Evolutionary conservation across 2,797 vertebrate genomes (phyloP).

Genomic region (Esox masquinongy): DNA sequence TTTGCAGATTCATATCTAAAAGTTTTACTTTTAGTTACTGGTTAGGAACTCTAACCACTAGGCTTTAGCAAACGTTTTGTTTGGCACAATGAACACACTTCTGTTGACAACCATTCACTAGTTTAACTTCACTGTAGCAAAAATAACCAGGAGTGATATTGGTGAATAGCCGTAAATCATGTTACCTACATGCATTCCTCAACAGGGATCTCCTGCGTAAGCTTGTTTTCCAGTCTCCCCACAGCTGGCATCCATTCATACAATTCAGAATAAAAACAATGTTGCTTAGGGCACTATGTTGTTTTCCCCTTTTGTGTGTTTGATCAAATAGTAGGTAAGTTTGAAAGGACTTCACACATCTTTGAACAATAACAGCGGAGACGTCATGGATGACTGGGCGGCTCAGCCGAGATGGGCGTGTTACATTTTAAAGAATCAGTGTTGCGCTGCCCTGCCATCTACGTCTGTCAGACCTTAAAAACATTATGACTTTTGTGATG

Average conservation of each 20-base stretch:
- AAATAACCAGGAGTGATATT: background rate
- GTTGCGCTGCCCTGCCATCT: background rate
- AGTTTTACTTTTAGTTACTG: too few species aligned
- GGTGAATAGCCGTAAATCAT: background rate
- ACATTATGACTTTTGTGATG: constrained; percentile 9
- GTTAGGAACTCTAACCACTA: too few species aligned
- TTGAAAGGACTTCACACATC: background rate
- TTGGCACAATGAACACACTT: too few species aligned
- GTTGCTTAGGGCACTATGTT: background rate
- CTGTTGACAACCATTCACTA: too few species aligned
- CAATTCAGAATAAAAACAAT: background rate
- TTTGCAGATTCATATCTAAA: too few species aligned
- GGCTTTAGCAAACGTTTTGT: too few species aligned
- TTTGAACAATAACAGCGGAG: background rate
- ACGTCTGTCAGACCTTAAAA: constrained; percentile 34
- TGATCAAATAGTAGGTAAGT: background rate
- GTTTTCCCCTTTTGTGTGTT: background rate
- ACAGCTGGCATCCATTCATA: background rate
- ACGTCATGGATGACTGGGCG: background rate
- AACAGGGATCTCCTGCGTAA: background rate
- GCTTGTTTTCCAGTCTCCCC: background rate
- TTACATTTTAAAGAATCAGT: constrained; percentile 47
- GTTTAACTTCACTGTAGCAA: too few species aligned
- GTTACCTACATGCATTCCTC: background rate
- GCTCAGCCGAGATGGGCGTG: constrained; percentile 27